Evolutionary conservation across 2,888 invertebrate species (phyloP), one percentile per base, ranked within the genome.

Genomic region (Orgyia antiqua): DNA sequence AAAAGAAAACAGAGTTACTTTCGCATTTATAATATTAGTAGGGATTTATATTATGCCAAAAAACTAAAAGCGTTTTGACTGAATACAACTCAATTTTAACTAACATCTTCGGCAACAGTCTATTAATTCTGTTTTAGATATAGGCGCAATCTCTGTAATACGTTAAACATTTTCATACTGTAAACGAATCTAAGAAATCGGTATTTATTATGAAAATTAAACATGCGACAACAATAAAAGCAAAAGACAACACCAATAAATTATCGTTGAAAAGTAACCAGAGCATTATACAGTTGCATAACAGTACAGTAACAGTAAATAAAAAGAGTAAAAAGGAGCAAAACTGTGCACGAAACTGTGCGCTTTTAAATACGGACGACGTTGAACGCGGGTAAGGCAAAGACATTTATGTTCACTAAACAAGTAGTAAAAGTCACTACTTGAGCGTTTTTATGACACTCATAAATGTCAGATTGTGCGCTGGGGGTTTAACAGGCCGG

Each of bases 391-490:
- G 76, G 82, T 67, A 83, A 84, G 77, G 83, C 83, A 83, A 83
- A 87, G 87, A 87, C 87, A 86, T 87, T 87, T 87, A 87, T 87
- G 87, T 87, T 83, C 87, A 84, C 87, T 87, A 87, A 87, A 87
- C 87, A 87, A 87, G 87, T 87, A 87, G 87, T 87, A 87, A 87
- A 87, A 87, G 87, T 87, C 87, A 84, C 83, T 86, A 75, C 84
- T 87, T 86, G 87, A 87, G 84, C 83, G 87, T 87, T 86, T 87
- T 87, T 87, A 87, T 86, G 80, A 83, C 84, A 75, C 78, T 86
- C 87, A 84, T 87, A 87, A 87, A 87, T 78, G 87, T 87, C 87
- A 84, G 87, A 86, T 87, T 87, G 87, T 73, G 75, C 82, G 78
- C 77, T 60, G 66, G 73, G 73, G 77, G 74, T 68, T 77, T 75